Percentiles rank a stretch among this genome's conserved stretches.
These are phyloP conservation scores for Alcedo atthis DNA, from an alignment of 2,797 vertebrate genomes.

Conservation along the genomic window DNA sequence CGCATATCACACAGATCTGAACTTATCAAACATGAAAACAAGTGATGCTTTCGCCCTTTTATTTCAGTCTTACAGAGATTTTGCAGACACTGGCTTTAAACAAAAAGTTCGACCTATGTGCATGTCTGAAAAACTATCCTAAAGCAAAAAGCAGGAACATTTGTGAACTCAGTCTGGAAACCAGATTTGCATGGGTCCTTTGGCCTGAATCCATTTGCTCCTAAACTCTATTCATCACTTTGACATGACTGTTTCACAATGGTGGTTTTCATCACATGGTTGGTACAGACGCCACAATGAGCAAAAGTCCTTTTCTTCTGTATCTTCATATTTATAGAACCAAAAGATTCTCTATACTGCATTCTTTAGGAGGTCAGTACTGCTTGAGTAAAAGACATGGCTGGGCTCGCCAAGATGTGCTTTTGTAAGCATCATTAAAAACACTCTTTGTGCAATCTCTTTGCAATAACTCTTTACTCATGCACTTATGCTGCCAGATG, in stretches of 20 bases:
- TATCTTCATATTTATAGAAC: neutral
- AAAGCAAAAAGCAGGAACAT: neutral
- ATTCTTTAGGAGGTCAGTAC: neutral
- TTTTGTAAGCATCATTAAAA: conserved; percentile 43
- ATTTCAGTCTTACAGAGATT: neutral
- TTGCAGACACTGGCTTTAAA: neutral
- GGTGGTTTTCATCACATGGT: neutral
- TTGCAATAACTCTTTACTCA: conserved; percentile 27
- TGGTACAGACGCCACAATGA: neutral
- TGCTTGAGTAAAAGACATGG: neutral
- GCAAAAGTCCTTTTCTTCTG: neutral
- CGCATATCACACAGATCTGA: neutral
- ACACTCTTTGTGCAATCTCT: conserved; percentile 21
- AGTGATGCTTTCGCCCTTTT: neutral
- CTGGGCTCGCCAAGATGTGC: neutral
- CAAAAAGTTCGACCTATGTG: neutral
- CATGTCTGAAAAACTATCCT: neutral
- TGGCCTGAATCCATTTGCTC: neutral
- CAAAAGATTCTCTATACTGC: neutral
- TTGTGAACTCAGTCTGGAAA: neutral
- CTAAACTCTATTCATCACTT: neutral
- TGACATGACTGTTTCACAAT: neutral
- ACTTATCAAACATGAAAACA: neutral
- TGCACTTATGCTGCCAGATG: conserved; percentile 12
- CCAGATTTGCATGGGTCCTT: neutral